These are phyloP conservation scores for Cordilura impudica DNA, from an alignment of 2,888 invertebrate genomes.

Conservation along the genomic window DNA sequence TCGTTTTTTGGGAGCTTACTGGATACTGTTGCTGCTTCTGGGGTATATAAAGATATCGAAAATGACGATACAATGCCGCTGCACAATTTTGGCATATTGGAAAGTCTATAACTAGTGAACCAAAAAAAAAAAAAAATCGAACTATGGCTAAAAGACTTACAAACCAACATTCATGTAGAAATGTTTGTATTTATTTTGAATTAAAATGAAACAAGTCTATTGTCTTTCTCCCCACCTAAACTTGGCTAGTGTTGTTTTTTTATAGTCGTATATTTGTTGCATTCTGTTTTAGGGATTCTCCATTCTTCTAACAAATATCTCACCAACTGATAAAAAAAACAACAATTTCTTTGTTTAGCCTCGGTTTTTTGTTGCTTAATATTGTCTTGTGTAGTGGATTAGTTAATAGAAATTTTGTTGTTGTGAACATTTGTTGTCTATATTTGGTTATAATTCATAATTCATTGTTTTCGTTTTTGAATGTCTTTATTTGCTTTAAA, in stretches of 20 bases:
- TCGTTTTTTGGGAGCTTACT: conserved; percentile 4
- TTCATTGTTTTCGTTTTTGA: conserved; percentile 56
- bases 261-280: conserved; percentile 7
- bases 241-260: conserved; percentile 23
- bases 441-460: conserved; percentile 63
- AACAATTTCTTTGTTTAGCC: conserved; percentile 8
- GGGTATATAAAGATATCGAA: conserved; percentile 77
- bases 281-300: conserved; percentile 8
- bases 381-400: conserved; percentile 42
- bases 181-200: conserved; percentile 11
- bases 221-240: conserved; percentile 48
- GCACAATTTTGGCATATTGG: conserved; percentile 75
- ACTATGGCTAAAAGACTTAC: conserved; percentile 25
- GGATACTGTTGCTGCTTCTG: conserved; percentile 31
- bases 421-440: conserved; percentile 59
- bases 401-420: conserved; percentile 61
- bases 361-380: neutral
- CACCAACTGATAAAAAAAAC: conserved; percentile 53
- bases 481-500: conserved; percentile 58
- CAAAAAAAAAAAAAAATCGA: no score
- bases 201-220: conserved; percentile 59
- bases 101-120: conserved; percentile 43
- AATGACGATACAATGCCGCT: conserved; percentile 76
- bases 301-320: conserved; percentile 51
- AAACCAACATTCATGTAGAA: conserved; percentile 9